Conservation (phyloP, 2,888 invertebrate genomes). For the Stenchaetothrips biformis region DNA sequence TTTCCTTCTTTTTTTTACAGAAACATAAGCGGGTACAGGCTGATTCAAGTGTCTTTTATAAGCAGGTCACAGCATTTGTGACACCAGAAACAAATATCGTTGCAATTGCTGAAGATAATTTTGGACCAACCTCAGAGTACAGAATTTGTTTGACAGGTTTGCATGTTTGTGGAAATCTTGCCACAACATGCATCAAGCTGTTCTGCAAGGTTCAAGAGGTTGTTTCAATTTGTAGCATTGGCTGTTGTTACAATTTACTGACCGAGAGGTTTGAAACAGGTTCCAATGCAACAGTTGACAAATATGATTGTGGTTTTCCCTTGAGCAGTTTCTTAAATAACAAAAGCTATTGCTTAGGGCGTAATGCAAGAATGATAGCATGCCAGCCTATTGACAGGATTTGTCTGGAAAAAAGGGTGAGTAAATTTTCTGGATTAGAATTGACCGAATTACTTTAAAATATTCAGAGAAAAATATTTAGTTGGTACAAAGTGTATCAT, state of each 20-base stretch:
- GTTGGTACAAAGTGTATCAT: too few species aligned
- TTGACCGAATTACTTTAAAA: background rate
- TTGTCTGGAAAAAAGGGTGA: constrained; percentile 48
- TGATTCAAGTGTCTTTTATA: constrained; percentile 46
- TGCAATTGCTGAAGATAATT: constrained; percentile 50
- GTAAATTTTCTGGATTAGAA: constrained; percentile 16
- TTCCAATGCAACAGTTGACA: constrained; percentile 42
- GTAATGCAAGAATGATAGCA: constrained; percentile 80
- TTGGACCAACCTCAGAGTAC: constrained; percentile 44
- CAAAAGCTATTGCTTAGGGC: constrained; percentile 53
- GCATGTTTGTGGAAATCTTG: constrained; percentile 85
- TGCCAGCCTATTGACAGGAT: constrained; percentile 76
- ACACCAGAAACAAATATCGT: constrained; percentile 55
- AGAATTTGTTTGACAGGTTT: constrained; percentile 62
- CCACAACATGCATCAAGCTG: constrained; percentile 64
- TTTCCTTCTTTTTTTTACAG: constrained; percentile 34
- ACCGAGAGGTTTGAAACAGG: constrained; percentile 52
- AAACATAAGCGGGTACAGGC: constrained; percentile 31
- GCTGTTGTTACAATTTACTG: constrained; percentile 85
- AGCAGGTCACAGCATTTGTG: constrained; percentile 59
- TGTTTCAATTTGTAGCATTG: constrained; percentile 67
- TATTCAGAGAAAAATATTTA: background rate
- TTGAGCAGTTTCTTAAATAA: constrained; percentile 58
- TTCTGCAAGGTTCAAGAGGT: constrained; percentile 53
- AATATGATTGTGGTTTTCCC: constrained; percentile 57